Evolutionary conservation across 2,797 vertebrate species (phyloP).

Genomic region (Xenops minutus): DNA sequence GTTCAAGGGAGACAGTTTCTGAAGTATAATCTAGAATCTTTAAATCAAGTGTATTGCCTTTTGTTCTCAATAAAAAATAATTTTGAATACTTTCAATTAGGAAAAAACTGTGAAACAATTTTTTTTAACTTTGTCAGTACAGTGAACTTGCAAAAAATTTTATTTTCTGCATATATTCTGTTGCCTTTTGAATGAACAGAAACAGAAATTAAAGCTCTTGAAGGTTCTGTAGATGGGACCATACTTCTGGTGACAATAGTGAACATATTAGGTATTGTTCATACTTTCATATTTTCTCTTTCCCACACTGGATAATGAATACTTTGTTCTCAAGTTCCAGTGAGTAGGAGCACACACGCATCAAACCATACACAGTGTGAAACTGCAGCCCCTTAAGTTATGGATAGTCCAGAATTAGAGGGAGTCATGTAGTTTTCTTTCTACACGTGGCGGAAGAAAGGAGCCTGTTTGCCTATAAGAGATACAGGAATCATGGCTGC

Average conservation of each 20-base stretch:
- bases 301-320: not conserved
- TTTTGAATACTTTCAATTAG: not conserved
- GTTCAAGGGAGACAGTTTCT: not conserved
- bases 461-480: not conserved
- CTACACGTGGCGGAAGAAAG: not conserved
- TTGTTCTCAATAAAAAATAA: not conserved
- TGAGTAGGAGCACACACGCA: not conserved
- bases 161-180: not conserved
- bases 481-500: not conserved
- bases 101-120: not conserved
- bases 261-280: not conserved
- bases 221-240: not conserved
- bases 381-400: not conserved
- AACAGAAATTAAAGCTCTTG: not conserved
- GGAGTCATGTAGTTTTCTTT: not conserved
- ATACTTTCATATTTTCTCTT: not conserved
- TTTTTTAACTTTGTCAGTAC: not conserved
- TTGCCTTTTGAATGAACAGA: not conserved
- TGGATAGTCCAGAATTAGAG: not conserved
- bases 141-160: not conserved
- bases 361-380: not conserved
- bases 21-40: not conserved
- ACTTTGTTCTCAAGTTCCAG: not conserved
- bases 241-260: not conserved
- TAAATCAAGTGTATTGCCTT: not conserved